Evolutionary conservation across 2,113 vertebrate species (phyloP), one percentile per base, ranked within the genome.

Genomic region (Notiomystis cincta): DNA sequence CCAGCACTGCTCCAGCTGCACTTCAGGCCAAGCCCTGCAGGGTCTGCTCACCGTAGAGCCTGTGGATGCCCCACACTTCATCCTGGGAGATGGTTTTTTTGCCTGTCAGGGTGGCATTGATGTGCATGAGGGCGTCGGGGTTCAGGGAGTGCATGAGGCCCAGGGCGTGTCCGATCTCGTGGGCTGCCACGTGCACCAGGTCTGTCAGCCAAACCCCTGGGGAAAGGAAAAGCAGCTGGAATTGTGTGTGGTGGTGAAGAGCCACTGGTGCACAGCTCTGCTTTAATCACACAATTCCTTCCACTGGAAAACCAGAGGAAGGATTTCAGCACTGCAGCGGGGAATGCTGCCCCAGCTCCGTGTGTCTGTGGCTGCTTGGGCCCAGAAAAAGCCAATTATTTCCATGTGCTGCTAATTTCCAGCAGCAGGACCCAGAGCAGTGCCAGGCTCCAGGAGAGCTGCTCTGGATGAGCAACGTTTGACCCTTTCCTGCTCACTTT

Each of bases 131-230:
- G 35, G 99, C 99, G 3, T 87, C 98, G 5, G 98, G 95, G 56
- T 99, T 98, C 97, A 98, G 97, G 7, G 99, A 99, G 97, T 99
- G 99, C 99, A 99, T 99, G 45, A 99, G 98, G 9, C 99, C 99
- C 38, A 99, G 95, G 9, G 98, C 98, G 4, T 99, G 99, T 13
- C 99, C 99, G 0, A 99, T 99, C 96, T 99, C 99, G 3, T 99
- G 99, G 42, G 99, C 99, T 0, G 99, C 99, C 42, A 99, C 98
- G 0, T 99, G 99, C 17, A 99, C 99, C 80, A 99, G 98, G 94
- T 99, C 99, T 0, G 99, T 99, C 27, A 99, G 98, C 99, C 99
- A 99, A 11, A 99, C 99, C 4, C 98, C 99, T 99, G 97, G 12
- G 28, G 19, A 35, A 15, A 1, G 9, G 48, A 51, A 28, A 44